Evolutionary conservation across 2,113 vertebrate species (phyloP), one percentile per base, ranked within the genome.

Genomic region (Rhinopomastus cyanomelas): DNA sequence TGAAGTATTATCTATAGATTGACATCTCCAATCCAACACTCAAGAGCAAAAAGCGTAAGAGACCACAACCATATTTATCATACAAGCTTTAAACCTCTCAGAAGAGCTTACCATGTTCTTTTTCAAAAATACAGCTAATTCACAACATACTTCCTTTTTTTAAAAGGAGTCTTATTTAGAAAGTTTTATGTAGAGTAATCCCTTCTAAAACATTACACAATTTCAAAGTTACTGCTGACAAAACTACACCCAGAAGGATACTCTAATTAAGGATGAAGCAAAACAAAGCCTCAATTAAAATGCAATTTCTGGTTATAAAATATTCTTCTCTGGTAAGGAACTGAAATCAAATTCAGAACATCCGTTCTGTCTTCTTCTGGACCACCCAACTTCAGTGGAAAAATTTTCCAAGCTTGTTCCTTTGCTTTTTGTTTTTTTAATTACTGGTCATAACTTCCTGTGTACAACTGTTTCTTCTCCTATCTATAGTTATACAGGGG

Each of bases 161-260:
- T 42, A 5, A 1, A 68, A 72, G 42, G 59, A 39, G 16, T 42
- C 9, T 89, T 49, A 8, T 80, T 83, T 85, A 69, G n/a, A 57
- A 90, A 93, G 21, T 89, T 87, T 89, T 91, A 68, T 3, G 3
- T 11, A 68, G 26, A n/a, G 6, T 49, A 91, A 85, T 89, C 46
- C 64, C 88, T 61, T 72, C 39, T 79, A 88, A 92, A n/a, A 89
- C 55, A 92, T 88, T 95, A 87, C 69, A 90, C 59, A 94, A 91
- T 55, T 82, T 81, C 73, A 80, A 93, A 92, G 89, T 59, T 16
- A 78, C 30, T 85, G 39, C 68, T 88, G 88, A 91, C 88, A 87
- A 79, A 95, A 81, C 42, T 85, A 37, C n/a, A 73, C 67, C 64
- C 72, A 82, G 66, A 60, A 88, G 76, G 56, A 89, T 76, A 85